Base-by-base conservation (phyloP, 2,113 vertebrate genomes). In the Cottus gobio region DNA sequence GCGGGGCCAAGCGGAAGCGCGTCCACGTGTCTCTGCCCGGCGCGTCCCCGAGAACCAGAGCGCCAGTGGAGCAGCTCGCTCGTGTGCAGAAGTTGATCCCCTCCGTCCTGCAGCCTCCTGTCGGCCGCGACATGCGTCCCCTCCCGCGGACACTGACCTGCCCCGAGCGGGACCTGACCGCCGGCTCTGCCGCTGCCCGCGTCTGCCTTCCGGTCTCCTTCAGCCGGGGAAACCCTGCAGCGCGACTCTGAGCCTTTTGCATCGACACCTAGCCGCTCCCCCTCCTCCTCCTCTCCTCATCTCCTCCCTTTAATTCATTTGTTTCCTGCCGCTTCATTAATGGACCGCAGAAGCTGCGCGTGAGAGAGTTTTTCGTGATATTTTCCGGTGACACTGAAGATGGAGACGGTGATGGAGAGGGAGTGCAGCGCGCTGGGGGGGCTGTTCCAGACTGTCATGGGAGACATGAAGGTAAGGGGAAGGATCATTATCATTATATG, bases 341-440 rank as follows among this genome's bases (percentile, higher is more conserved):
- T 86, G 84, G 87, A 87, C 37, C 6, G 0, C 81, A 8, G 10
- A 0, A 63, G 74, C 77, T 82, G 42, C 28, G 12, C 58, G 16
- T 80, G 86, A 89, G 24, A 13, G 52, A 3, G 79, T 46, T 16
- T 18, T 16, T 48, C 11, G 56, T 15, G 26, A 28, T 28, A 0
- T 36, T 75, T 78, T 34, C 73, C 60, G 77, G 75, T 62, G 48
- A 54, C 63, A 3, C 75, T 36, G 84, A 86, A 83, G 77, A 95
- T 95, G 95, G 95, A 95, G 87, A 89, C 92, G 20, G 91, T 89
- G 73, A 94, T 95, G 90, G 95, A 95, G 89, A 90, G 93, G 70
- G 95, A 95, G 82, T 95, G 95, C 91, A 95, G 95, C 89, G 95
- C 94, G 74, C 91, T 95, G 74, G 95, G 94, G 71, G 94, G 94